Conservation (phyloP, 2,797 vertebrate species). For the Tangara arthus region DNA sequence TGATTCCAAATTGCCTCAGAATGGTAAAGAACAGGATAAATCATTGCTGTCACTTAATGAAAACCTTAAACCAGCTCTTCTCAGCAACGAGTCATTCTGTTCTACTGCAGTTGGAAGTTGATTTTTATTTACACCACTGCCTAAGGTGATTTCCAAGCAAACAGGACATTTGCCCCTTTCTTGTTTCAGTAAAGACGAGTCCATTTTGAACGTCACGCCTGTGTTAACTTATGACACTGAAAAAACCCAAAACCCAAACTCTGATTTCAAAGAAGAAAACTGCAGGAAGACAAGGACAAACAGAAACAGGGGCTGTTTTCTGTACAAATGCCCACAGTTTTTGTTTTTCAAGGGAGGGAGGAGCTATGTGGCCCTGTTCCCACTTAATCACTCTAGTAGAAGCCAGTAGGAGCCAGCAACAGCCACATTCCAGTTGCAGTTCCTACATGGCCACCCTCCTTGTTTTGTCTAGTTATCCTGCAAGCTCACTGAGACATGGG, state of each 20-base stretch:
- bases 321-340: conserved; percentile 27
- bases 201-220: not conserved
- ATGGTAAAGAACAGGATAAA: not conserved
- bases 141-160: not conserved
- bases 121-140: not conserved
- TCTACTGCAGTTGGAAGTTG: not conserved
- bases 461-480: not conserved
- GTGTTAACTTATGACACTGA: not conserved
- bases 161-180: not conserved
- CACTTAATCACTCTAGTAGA: conserved; percentile 27
- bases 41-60: not conserved
- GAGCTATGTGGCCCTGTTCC: conserved; percentile 41
- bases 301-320: not conserved
- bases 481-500: not conserved
- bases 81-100: not conserved
- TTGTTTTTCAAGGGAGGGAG: conserved; percentile 51
- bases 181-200: not conserved
- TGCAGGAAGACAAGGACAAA: not conserved
- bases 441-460: not conserved
- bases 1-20: not conserved
- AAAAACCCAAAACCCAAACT: not conserved
- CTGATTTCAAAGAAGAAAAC: conserved; percentile 9
- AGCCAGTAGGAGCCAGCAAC: conserved; percentile 44
- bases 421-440: conserved; percentile 4
- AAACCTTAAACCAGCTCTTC: not conserved